Evolutionary conservation across 1,140 invertebrate species (phyloP).

Genomic region (Drosophila rhopaloa): DNA sequence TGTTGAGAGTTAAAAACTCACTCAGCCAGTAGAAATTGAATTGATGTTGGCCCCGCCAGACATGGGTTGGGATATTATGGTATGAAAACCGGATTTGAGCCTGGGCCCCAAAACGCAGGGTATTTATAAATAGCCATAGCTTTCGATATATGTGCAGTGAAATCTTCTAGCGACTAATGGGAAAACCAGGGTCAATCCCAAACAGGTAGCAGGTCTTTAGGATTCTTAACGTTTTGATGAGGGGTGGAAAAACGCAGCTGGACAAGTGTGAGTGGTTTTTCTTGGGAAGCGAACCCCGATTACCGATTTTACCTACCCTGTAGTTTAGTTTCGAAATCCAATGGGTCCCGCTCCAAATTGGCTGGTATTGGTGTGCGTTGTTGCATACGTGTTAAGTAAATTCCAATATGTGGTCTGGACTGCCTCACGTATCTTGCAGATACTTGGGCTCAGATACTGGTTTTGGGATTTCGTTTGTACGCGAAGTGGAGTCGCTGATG

Average conservation of each 20-base stretch:
- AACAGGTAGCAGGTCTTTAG: conserved; percentile 66
- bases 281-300: conserved; percentile 53
- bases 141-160: conserved; percentile 74
- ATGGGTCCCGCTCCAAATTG: conserved; percentile 49
- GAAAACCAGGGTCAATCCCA: conserved; percentile 48
- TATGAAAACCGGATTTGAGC: conserved; percentile 59
- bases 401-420: conserved; percentile 74
- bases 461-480: conserved; percentile 71
- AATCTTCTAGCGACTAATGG: conserved; percentile 61
- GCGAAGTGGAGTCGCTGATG: conserved; percentile 39
- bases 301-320: conserved; percentile 56
- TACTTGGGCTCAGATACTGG: conserved; percentile 77
- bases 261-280: conserved; percentile 44
- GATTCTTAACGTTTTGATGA: conserved; percentile 13
- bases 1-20: conserved; percentile 62
- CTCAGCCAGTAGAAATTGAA: conserved; percentile 81
- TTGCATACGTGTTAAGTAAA: conserved; percentile 77
- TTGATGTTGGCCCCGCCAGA: conserved; percentile 65
- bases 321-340: conserved; percentile 58
- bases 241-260: conserved; percentile 65
- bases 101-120: conserved; percentile 61
- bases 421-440: conserved; percentile 73
- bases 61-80: conserved; percentile 28
- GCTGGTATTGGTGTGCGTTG: conserved; percentile 55
- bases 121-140: conserved; percentile 74